Conservation (phyloP, 2,888 invertebrate genomes). For the Volucella inflata region DNA sequence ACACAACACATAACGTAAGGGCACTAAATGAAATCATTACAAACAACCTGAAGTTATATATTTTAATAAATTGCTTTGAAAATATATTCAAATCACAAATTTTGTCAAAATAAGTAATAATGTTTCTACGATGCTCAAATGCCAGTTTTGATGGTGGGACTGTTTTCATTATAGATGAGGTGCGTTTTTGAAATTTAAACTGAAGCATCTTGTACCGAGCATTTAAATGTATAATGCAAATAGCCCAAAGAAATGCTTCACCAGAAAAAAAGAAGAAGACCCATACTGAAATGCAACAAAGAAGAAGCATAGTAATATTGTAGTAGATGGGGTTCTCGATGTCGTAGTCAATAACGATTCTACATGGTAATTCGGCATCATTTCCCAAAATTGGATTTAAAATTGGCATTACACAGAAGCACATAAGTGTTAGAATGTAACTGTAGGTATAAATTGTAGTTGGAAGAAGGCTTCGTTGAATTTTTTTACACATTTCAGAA, state of each 20-base stretch:
- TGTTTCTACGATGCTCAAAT: constrained; percentile 67
- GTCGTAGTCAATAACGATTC: background rate
- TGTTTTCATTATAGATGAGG: background rate
- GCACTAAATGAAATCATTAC: constrained; percentile 79
- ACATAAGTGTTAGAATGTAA: no score
- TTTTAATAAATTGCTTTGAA: constrained; percentile 76
- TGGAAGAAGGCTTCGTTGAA: constrained; percentile 38
- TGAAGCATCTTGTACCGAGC: constrained; percentile 69
- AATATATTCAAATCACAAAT: constrained; percentile 79
- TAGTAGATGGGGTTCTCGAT: no score
- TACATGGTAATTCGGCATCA: no score
- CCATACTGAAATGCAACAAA: constrained; percentile 76
- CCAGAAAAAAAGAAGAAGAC: constrained; percentile 78
- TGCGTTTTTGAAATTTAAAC: no score
- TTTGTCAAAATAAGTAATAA: constrained; percentile 76
- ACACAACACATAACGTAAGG: constrained; percentile 78
- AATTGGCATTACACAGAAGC: no score
- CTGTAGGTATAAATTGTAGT: no score
- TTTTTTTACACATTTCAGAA: constrained; percentile 65
- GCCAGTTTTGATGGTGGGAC: constrained; percentile 60
- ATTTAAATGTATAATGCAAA: constrained; percentile 79
- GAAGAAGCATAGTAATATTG: constrained; percentile 73
- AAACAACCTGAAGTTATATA: constrained; percentile 79
- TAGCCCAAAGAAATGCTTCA: constrained; percentile 79
- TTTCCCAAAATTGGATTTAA: no score